Conservation (phyloP, 2,113 vertebrate species). For the Spermophilus dauricus region DNA sequence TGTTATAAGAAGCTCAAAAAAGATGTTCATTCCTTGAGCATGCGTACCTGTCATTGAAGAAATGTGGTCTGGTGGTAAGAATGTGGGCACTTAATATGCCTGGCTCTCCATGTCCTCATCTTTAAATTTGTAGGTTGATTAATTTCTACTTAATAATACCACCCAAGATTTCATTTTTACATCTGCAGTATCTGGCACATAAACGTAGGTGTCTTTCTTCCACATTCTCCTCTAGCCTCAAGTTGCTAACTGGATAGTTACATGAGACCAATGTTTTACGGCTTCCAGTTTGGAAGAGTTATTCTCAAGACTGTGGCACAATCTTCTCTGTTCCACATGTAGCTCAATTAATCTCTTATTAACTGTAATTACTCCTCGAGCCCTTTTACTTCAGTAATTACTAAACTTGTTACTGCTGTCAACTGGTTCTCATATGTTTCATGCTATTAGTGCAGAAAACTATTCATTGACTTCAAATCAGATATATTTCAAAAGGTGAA, state of each 20-base stretch:
- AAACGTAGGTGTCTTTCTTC: neutral
- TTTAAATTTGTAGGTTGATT: neutral
- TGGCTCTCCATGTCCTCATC: neutral
- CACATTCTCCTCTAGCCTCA: neutral
- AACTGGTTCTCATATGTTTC: slow-evolving; percentile 66
- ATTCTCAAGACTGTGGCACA: neutral
- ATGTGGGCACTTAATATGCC: neutral
- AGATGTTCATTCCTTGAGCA: neutral
- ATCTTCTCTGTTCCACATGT: slow-evolving; percentile 41
- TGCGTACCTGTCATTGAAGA: neutral
- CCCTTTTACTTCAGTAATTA: slow-evolving; percentile 73
- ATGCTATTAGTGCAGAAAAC: slow-evolving; percentile 76
- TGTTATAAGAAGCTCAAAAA: neutral
- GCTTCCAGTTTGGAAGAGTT: slow-evolving; percentile 38
- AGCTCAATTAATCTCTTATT: slow-evolving; percentile 81
- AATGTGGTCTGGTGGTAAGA: neutral
- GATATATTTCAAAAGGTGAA: slow-evolving; percentile 73
- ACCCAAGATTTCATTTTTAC: neutral
- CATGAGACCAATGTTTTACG: neutral
- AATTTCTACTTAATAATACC: neutral
- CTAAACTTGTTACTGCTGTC: slow-evolving; percentile 63
- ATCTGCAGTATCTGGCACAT: neutral
- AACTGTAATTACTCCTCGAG: slow-evolving; percentile 68
- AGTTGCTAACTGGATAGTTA: neutral
- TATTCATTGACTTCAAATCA: slow-evolving; percentile 78